These are phyloP conservation scores for Sinocyclocheilus rhinocerous DNA, from an alignment of 2,113 vertebrate genomes.

Conservation along the genomic window DNA sequence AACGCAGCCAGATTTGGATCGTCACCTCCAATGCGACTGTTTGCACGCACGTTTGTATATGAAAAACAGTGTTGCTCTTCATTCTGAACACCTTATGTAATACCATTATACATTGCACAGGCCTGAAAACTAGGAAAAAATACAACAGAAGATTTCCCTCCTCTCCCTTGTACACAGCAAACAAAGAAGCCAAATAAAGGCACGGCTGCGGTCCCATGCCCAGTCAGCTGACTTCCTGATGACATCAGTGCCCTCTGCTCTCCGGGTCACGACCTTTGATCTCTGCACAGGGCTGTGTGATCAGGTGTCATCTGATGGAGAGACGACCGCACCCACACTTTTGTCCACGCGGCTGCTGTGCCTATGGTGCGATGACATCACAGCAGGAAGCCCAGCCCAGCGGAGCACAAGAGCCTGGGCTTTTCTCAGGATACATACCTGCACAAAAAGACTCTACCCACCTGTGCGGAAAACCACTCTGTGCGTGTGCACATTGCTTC, in stretches of 20 bases:
- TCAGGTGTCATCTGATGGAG: slow-evolving; percentile 40
- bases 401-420: too few relatives aligned
- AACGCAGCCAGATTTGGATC: background rate
- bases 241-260: slow-evolving; percentile 35
- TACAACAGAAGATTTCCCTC: background rate
- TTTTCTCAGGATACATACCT: slow-evolving; percentile 20
- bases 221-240: slow-evolving; percentile 45
- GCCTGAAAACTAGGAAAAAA: background rate
- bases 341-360: slow-evolving; percentile 35
- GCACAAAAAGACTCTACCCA: slow-evolving; percentile 36
- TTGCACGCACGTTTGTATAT: background rate
- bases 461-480: slow-evolving; percentile 3
- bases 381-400: too few relatives aligned
- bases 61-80: slow-evolving; percentile 12
- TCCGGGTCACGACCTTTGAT: slow-evolving; percentile 49
- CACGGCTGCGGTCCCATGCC: background rate
- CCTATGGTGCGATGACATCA: background rate
- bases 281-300: slow-evolving; percentile 21
- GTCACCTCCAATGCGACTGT: background rate
- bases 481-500: slow-evolving; percentile 20
- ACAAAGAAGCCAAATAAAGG: slow-evolving; percentile 29
- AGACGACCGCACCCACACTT: slow-evolving; percentile 50
- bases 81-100: background rate
- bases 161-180: background rate
- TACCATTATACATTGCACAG: background rate